A percentile compares a stretch with the other conserved stretches of the same genome.
These are phyloP conservation scores for Chascanopsetta lugubris DNA, from an alignment of 2,113 vertebrate genomes.

Conservation along the genomic window DNA sequence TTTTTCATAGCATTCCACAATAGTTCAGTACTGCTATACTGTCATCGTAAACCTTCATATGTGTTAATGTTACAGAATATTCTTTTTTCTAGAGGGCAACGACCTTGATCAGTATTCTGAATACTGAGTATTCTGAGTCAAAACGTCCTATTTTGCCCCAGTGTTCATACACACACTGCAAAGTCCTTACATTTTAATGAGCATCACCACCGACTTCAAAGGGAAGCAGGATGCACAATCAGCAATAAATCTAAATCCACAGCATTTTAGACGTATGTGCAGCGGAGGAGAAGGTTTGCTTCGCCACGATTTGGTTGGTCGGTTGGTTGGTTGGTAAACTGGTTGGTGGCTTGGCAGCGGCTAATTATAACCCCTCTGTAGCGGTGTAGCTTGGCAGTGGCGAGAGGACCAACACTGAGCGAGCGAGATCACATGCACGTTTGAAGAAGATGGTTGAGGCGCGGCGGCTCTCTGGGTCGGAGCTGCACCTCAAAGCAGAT, in stretches of 20 bases:
- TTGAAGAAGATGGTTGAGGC: constrained; percentile 65
- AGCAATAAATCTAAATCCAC: constrained; percentile 52
- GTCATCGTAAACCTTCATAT: too few relatives aligned
- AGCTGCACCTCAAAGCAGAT: constrained; percentile 55
- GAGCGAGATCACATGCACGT: constrained; percentile 61
- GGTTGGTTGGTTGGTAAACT: constrained; percentile 34
- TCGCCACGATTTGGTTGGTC: constrained; percentile 17
- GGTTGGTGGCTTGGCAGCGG: constrained; percentile 43
- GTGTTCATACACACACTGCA: constrained; percentile 35
- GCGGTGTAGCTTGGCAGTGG: constrained; percentile 65
- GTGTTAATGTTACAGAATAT: too few relatives aligned
- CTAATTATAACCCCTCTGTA: constrained; percentile 71
- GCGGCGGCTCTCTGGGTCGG: constrained; percentile 29
- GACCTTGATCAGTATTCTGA: constrained; percentile 17
- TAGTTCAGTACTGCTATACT: too few relatives aligned
- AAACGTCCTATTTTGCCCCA: constrained; percentile 22
- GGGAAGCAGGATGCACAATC: constrained; percentile 45
- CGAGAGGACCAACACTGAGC: constrained; percentile 35
- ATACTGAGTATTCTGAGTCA: constrained; percentile 8
- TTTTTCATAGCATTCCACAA: too few relatives aligned
- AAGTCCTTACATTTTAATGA: constrained; percentile 66
- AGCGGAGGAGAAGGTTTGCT: constrained; percentile 19
- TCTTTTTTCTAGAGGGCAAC: constrained; percentile 15
- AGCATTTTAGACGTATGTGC: constrained; percentile 20
- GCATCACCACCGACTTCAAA: constrained; percentile 64